Evolutionary conservation across 2,797 vertebrate species (phyloP).

Genomic region (Moxostoma hubbsi): DNA sequence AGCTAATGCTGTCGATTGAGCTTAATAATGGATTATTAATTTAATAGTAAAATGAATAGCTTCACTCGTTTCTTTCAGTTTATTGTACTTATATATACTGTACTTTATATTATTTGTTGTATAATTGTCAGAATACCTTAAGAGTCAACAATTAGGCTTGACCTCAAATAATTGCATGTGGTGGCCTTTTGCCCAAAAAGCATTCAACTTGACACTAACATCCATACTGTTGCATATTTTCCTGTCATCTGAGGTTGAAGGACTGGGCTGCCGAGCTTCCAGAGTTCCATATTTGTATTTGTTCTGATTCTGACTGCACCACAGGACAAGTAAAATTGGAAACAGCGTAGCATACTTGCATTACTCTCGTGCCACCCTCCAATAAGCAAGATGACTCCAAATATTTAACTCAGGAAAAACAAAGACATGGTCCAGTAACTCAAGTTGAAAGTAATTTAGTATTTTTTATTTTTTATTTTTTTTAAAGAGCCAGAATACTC

Average conservation of each 20-base stretch:
- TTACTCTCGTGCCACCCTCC: slow-evolving; percentile 27
- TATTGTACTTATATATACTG: neutral
- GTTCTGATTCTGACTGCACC: slow-evolving; percentile 20
- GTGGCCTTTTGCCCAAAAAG: neutral
- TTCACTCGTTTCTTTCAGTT: too few species aligned
- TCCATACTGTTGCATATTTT: neutral
- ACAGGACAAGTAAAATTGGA: slow-evolving; percentile 36
- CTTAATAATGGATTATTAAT: too few species aligned
- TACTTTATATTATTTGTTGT: neutral
- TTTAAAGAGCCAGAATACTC: neutral
- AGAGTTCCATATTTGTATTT: slow-evolving; percentile 33
- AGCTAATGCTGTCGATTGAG: too few species aligned
- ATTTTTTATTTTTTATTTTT: neutral
- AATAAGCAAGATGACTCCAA: slow-evolving; percentile 21
- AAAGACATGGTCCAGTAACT: slow-evolving; percentile 32
- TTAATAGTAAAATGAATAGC: too few species aligned
- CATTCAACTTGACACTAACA: neutral
- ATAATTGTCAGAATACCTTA: neutral
- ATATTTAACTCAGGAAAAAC: slow-evolving; percentile 30
- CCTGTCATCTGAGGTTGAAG: slow-evolving; percentile 15
- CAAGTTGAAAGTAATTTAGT: slow-evolving; percentile 22
- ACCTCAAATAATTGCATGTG: neutral
- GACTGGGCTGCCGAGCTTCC: neutral
- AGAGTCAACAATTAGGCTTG: neutral
- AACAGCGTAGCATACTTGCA: slow-evolving; percentile 46